Evolutionary conservation across 2,797 vertebrate species (phyloP), one percentile per base, ranked within the genome.

Genomic region (Miichthys miiuy): DNA sequence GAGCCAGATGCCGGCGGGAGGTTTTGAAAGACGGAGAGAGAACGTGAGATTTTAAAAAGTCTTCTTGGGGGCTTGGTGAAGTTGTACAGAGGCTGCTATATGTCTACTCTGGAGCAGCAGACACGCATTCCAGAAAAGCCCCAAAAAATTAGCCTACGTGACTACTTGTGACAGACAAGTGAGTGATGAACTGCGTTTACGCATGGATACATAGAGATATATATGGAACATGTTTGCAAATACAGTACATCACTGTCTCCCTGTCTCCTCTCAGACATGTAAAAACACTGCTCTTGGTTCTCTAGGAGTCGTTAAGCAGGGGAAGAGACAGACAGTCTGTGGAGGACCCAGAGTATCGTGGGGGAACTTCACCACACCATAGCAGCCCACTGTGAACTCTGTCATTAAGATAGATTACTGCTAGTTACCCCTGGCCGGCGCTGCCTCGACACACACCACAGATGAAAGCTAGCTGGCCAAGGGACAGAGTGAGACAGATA

Each of bases 1-100:
- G 85, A 86, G 89, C 86, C 93, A 94, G 93, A 93, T 93, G 92
- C 89, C 84, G 74, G 71, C 20, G 8, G 80, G 88, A 83, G 75
- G 76, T 34, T 79, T 54, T 67, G 71, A 44, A 78, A 60, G 50
- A 13, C 20, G 0, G 58, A 65, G 23, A 7, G 47, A 66, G 56
- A 80, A 68, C 2, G 4, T 16, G 52, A 67, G 56, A 62, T 51
- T 62, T 42, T 6, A 21, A 42, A 21, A 42, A 47, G n/a, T 42
- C 70, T 66, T 67, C 18, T 77, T 54, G 1, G 62, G 17, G 5
- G 4, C 30, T 18, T 5, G 6, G 55, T 68, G 57, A 68, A 27
- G 64, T 58, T 69, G 57, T n/a, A 68, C 66, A 71, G 55, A 68
- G 6, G 21, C 70, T 23, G 11, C 30, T 18, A 46, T 63, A n/a